Evolutionary conservation across 2,888 invertebrate genomes (phyloP).

Genomic region (Zootermopsis nevadensis): DNA sequence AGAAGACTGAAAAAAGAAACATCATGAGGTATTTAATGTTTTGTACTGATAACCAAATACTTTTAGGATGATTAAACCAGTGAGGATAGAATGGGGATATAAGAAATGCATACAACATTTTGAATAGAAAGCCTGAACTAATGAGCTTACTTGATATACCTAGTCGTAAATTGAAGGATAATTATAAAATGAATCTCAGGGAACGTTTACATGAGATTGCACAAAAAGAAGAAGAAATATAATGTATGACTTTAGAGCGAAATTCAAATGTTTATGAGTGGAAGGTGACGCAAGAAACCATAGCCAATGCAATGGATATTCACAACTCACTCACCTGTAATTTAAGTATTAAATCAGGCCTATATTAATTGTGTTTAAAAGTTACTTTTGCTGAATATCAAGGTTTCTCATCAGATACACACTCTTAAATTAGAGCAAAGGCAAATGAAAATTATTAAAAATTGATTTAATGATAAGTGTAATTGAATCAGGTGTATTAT

Average conservation of each 20-base stretch:
- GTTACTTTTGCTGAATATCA: background rate
- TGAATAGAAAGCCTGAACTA: no score
- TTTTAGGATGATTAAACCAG: no score
- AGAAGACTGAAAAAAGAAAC: no score
- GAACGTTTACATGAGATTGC: no score
- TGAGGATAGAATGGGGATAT: no score
- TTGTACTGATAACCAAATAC: no score
- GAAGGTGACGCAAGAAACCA: background rate
- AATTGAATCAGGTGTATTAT: background rate
- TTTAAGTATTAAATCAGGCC: background rate
- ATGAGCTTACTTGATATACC: no score
- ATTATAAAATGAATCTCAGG: no score
- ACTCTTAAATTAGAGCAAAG: background rate
- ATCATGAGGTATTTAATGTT: no score
- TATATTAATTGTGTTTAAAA: background rate
- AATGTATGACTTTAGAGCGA: background rate
- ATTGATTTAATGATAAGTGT: background rate
- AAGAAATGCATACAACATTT: no score
- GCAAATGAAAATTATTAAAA: constrained; percentile 3
- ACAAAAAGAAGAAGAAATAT: background rate
- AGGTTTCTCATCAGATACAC: background rate
- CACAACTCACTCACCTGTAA: background rate
- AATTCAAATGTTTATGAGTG: background rate
- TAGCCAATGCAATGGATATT: background rate
- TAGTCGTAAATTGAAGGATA: no score